phyloP scores from a whole-genome alignment of 2,888 invertebrate species.

The Epirrhoe alternata region DNA sequence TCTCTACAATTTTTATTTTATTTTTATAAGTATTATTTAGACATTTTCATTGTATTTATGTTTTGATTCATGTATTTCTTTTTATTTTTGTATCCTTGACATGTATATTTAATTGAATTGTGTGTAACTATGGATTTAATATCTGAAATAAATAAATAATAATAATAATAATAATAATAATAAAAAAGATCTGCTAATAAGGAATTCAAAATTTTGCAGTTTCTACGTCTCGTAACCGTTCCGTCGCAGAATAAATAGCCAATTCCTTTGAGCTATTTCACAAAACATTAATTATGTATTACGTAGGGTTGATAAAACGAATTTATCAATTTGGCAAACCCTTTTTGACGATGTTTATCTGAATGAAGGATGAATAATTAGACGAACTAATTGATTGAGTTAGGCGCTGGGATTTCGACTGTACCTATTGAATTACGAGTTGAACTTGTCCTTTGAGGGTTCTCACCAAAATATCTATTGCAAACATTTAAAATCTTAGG shows the following conservation, averaged over 20 bases:
- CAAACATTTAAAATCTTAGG: background rate
- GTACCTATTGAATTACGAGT: background rate
- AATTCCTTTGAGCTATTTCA: conserved; percentile 5
- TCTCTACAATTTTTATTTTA: too few relatives aligned
- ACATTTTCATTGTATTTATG: too few relatives aligned
- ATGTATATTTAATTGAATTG: too few relatives aligned
- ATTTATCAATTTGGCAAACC: conserved; percentile 26
- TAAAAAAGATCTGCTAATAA: too few relatives aligned
- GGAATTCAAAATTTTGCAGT: too few relatives aligned
- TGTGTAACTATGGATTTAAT: too few relatives aligned
- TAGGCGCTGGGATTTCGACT: conserved; percentile 22
- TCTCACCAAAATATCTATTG: background rate
- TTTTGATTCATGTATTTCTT: too few relatives aligned
- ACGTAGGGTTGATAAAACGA: conserved; percentile 21
- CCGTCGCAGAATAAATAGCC: conserved; percentile 2
- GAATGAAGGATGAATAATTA: conserved; percentile 33
- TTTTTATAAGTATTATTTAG: too few relatives aligned
- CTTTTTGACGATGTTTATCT: conserved; percentile 27
- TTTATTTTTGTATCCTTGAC: too few relatives aligned
- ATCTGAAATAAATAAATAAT: too few relatives aligned
- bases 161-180: too few relatives aligned
- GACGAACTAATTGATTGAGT: conserved; percentile 30
- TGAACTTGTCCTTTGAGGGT: background rate
- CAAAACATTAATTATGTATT: conserved; percentile 19
- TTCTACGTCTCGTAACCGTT: background rate